phyloP scores from a whole-genome alignment of 2,888 invertebrate genomes.

The Priocnemis perturbator region DNA sequence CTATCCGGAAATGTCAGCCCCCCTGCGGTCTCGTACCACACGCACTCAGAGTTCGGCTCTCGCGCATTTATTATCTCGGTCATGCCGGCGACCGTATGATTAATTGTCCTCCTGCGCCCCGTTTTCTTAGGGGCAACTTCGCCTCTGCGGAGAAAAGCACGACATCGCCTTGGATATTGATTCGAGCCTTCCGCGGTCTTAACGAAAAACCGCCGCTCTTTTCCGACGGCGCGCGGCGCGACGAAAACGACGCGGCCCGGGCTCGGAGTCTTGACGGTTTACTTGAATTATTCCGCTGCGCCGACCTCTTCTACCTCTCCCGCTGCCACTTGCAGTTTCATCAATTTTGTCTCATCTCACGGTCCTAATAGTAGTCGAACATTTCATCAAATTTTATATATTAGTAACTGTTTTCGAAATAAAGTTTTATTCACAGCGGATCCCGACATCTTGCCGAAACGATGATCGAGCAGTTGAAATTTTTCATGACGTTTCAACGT shows the following conservation, averaged over 20 bases:
- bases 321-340: neutral
- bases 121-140: constrained; percentile 49
- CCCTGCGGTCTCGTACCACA: constrained; percentile 16
- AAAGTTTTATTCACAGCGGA: too few species aligned
- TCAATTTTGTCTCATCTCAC: too few species aligned
- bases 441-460: too few species aligned
- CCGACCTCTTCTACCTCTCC: neutral
- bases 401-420: too few species aligned
- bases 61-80: constrained; percentile 50
- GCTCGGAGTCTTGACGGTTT: constrained; percentile 32
- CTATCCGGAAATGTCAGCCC: constrained; percentile 51
- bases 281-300: constrained; percentile 22
- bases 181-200: constrained; percentile 23
- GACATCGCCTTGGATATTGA: constrained; percentile 46
- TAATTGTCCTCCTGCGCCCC: constrained; percentile 41
- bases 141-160: constrained; percentile 33
- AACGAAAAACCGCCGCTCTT: constrained; percentile 1
- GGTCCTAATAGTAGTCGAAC: too few species aligned
- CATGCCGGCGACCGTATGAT: constrained; percentile 46
- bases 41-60: constrained; percentile 25
- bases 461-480: too few species aligned
- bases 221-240: neutral
- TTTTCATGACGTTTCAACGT: too few species aligned
- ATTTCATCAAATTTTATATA: too few species aligned
- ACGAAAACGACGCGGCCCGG: constrained; percentile 7